These are phyloP conservation scores for Lathamus discolor DNA, from an alignment of 2,113 vertebrate species.

Conservation along the genomic window DNA sequence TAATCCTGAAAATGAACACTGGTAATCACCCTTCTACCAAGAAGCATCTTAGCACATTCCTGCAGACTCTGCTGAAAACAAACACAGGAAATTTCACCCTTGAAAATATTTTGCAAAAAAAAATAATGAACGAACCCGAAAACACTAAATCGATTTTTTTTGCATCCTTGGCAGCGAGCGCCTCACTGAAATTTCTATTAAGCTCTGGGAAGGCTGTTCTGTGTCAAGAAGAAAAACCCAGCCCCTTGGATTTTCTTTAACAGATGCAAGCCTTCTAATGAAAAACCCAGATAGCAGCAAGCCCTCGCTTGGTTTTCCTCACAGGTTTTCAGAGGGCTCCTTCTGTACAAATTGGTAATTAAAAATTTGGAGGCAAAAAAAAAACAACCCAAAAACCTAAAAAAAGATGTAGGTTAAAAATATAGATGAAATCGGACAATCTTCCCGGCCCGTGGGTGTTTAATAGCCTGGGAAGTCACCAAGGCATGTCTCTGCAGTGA, in stretches of 20 bases:
- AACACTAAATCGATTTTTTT: conserved; percentile 21
- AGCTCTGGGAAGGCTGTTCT: background rate
- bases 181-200: conserved; percentile 6
- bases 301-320: background rate
- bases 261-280: background rate
- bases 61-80: conserved; percentile 36
- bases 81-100: conserved; percentile 2
- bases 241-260: background rate
- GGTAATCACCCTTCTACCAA: background rate
- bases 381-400: background rate
- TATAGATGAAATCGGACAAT: background rate
- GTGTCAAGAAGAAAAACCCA: conserved; percentile 2
- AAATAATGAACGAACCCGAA: background rate
- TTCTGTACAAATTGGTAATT: background rate
- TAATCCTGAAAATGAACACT: conserved; percentile 25
- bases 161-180: background rate
- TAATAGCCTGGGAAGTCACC: background rate
- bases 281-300: background rate
- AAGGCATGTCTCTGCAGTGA: background rate
- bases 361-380: background rate
- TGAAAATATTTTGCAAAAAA: background rate
- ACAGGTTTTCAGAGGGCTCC: background rate
- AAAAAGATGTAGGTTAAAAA: background rate
- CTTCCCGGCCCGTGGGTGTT: fast-evolving
- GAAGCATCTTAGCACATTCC: background rate